Percentiles rank a stretch among this genome's conserved stretches.
These are phyloP conservation scores for Drosophila mayri DNA, from an alignment of 1,140 invertebrate species.

Conservation along the genomic window DNA sequence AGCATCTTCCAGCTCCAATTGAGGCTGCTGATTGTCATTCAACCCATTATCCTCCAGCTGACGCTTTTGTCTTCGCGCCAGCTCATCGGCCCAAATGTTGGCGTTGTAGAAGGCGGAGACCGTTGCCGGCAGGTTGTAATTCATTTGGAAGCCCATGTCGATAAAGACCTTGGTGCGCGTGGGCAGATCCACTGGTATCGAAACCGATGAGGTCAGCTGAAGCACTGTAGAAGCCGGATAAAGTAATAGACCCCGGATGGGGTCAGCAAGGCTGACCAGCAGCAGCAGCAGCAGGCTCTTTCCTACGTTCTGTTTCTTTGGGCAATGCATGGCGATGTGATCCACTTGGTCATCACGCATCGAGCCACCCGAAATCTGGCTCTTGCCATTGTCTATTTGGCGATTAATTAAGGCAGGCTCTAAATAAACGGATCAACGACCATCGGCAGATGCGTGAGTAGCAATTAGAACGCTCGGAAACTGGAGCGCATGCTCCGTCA, in stretches of 20 bases:
- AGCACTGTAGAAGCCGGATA: slow-evolving; percentile 46
- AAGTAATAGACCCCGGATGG: slow-evolving; percentile 28
- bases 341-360: slow-evolving; percentile 1
- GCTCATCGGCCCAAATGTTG: slow-evolving; percentile 63
- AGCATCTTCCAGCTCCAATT: slow-evolving; percentile 12
- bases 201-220: slow-evolving; percentile 64
- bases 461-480: slow-evolving; percentile 64
- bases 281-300: slow-evolving; percentile 7
- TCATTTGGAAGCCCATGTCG: slow-evolving; percentile 77
- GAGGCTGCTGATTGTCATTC: not conserved
- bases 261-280: slow-evolving; percentile 1
- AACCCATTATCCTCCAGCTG: slow-evolving; percentile 18
- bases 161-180: slow-evolving; percentile 63
- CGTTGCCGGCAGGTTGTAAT: slow-evolving; percentile 69
- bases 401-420: slow-evolving; percentile 63
- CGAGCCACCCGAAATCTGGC: slow-evolving; percentile 6
- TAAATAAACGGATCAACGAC: slow-evolving; percentile 66
- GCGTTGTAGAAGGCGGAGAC: slow-evolving; percentile 66
- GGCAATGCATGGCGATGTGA: slow-evolving; percentile 63
- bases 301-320: slow-evolving; percentile 45
- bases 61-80: slow-evolving; percentile 48
- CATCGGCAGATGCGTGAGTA: slow-evolving; percentile 49
- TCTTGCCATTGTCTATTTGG: slow-evolving; percentile 59
- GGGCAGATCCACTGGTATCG: slow-evolving; percentile 59
- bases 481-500: slow-evolving; percentile 41